Conservation (phyloP, 2,113 vertebrate genomes). For the Amblyornis subalaris region DNA sequence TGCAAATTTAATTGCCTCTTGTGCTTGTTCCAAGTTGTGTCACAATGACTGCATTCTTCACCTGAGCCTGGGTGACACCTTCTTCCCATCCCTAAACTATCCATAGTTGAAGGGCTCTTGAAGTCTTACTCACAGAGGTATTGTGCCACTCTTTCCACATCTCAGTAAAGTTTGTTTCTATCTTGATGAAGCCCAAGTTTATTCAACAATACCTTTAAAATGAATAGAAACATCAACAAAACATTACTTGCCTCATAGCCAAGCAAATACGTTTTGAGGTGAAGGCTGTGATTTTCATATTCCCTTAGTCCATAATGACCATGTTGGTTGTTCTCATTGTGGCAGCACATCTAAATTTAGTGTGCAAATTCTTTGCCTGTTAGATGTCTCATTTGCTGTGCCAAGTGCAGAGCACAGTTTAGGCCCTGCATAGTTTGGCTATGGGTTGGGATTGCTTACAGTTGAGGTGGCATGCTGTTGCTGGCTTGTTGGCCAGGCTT, state of each 20-base stretch:
- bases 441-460: neutral
- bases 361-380: neutral
- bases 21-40: neutral
- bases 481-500: neutral
- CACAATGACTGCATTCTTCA: neutral
- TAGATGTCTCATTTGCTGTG: neutral
- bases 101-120: accelerated
- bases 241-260: neutral
- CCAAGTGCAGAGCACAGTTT: neutral
- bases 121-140: neutral
- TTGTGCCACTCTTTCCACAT: accelerated
- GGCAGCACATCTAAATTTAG: conserved; percentile 13
- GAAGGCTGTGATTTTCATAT: neutral
- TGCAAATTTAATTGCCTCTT: neutral
- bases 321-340: neutral
- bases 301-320: neutral
- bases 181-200: neutral
- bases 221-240: neutral
- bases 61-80: neutral
- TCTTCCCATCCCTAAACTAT: neutral
- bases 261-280: neutral
- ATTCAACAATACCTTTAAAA: neutral
- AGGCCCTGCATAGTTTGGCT: neutral
- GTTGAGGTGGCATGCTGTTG: neutral
- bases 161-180: neutral